Evolutionary conservation across 2,113 vertebrate genomes (phyloP).

Genomic region (Lophura nycthemera): DNA sequence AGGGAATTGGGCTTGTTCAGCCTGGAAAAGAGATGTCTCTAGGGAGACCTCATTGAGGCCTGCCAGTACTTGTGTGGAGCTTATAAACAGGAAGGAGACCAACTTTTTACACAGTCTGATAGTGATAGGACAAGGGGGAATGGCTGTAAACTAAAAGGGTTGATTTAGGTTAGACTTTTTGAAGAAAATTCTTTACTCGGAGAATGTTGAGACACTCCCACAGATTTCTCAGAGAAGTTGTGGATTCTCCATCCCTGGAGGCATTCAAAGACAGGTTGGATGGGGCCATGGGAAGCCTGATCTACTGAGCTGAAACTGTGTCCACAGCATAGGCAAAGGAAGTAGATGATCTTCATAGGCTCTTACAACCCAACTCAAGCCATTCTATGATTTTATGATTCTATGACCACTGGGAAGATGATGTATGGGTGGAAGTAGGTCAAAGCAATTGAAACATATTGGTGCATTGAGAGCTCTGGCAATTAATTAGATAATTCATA

Average conservation of each 20-base stretch:
- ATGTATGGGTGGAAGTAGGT: not conserved
- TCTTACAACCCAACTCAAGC: not conserved
- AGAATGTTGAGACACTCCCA: not conserved
- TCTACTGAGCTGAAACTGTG: not conserved
- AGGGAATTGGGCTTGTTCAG: not conserved
- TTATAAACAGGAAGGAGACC: not conserved
- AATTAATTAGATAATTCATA: not conserved
- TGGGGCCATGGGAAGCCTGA: not conserved
- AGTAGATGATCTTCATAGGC: not conserved
- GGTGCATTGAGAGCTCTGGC: not conserved
- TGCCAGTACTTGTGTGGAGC: not conserved
- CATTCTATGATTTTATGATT: not conserved
- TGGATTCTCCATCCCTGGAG: not conserved
- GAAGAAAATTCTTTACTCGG: not conserved
- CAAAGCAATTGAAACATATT: not conserved
- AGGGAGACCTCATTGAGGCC: not conserved
- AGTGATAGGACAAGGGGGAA: not conserved
- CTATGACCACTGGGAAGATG: not conserved
- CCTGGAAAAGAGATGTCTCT: not conserved
- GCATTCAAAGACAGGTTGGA: not conserved
- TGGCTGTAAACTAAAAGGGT: not conserved
- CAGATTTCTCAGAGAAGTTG: not conserved
- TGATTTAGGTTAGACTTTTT: not conserved
- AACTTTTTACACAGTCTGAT: not conserved
- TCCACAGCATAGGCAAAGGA: not conserved